Base-by-base conservation (phyloP, 64 coral and sea anemone species). In the Montipora sp. region DNA sequence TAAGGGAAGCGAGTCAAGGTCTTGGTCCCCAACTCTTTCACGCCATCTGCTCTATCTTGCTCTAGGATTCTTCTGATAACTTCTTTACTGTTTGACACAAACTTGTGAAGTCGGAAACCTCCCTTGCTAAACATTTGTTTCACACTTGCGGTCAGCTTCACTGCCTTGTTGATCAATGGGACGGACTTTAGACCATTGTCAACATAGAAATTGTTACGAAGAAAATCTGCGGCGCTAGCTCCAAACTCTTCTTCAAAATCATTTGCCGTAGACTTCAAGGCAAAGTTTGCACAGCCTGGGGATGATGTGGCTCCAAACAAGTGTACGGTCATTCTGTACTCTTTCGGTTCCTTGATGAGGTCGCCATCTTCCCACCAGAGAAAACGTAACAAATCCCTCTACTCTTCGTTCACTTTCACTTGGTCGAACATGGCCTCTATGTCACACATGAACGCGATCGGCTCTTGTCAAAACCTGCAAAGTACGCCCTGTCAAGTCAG, bases 221-320 rank as follows among this genome's bases (percentile, higher is more conserved):
- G 24, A 27, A 27, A 27, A 27, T 27, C 24, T 27, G 24, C 24
- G 24, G 24, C 0, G 24, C 24, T 27, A 27, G 24, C 24, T 27
- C 24, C 24, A 27, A 27, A 27, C 24, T 27, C 24, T 27, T 27
- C 24, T 27, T 27, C 24, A 0, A 13, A 45, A 61, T 92, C 90
- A 43, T 87, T 60, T 0, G 82, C 90, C 14, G 73, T 85, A 8
- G 46, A 0, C 45, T 92, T 86, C 5, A 79, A 44, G 1, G 90
- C 90, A 36, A 86, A 85, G 18, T 79, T 92, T 14, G 90, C 80
- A 45, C 90, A 92, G 7, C 90, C 81, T 18, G 90, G 90, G 45
- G 90, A 92, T 0, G 81, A 92, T 2, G 90, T 87, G 11, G 90
- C 90, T 61, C 90, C 89, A 22, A 90, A 90, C 18, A 81, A 61